Evolutionary conservation across 2,113 vertebrate genomes (phyloP), one percentile per base, ranked within the genome.

Genomic region (Laterallus jamaicensis): DNA sequence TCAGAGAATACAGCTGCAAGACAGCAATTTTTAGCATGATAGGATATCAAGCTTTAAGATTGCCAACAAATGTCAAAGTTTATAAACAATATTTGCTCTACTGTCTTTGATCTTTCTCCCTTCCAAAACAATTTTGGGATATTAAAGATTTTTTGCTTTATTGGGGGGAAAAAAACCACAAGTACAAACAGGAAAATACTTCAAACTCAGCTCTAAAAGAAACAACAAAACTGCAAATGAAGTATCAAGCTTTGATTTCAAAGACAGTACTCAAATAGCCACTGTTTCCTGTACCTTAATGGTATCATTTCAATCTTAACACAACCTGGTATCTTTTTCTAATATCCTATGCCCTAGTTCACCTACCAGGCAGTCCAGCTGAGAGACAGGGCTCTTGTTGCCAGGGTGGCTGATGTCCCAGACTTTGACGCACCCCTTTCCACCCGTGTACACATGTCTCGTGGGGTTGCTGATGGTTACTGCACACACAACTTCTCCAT

Each of bases 391-490:
- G 76, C 98, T 99, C 96, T 99, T 99, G 93, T 98, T 99, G 79
- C 98, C 98, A 12, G 98, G 98, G 3, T 98, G 98, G 31, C 98
- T 98, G 95, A 98, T 98, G 95, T 98, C 98, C 98, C 98, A 99
- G 77, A 99, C 98, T 81, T 99, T 99, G 88, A 98, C 98, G 2
- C 98, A 98, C 5, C 98, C 98, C 92, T 98, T 98, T 68, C 98
- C 98, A 24, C 98, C 98, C 0, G 98, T 98, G 95, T 98, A 98
- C 88, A 98, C 98, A 0, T 98, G 98, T 90, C 98, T 97, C 0
- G 98, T 98, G 90, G 98, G 98, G 92, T 98, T 98, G 97, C 98
- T 98, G 97, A 98, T 98, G 83, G 98, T 98, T 56, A 98, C 98
- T 0, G 98, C 98, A 37, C 98, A 98, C 52, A 98, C 98, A 74